These are phyloP conservation scores for Mechanitis mazaeus DNA, from an alignment of 2,888 invertebrate species.

Conservation along the genomic window DNA sequence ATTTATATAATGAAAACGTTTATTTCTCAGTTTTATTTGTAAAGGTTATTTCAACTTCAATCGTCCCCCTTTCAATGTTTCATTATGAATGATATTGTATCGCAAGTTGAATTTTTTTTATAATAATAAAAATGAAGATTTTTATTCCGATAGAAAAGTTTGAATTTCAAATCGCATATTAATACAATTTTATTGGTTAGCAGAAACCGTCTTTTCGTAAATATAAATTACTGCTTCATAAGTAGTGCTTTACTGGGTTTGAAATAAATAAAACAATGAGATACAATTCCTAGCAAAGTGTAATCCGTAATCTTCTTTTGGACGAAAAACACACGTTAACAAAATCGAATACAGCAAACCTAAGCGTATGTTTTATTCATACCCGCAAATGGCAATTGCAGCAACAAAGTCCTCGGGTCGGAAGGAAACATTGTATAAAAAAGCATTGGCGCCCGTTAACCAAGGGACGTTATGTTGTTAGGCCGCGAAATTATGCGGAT, in stretches of 20 bases:
- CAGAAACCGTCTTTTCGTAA: too few relatives aligned
- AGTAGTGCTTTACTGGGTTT: too few relatives aligned
- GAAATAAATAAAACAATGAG: background rate
- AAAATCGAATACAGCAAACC: constrained; percentile 57
- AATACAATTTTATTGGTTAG: too few relatives aligned
- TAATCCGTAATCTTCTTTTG: constrained; percentile 20
- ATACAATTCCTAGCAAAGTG: constrained; percentile 11
- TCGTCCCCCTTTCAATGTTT: constrained; percentile 11
- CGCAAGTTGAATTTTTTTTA: constrained; percentile 20
- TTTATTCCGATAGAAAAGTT: background rate
- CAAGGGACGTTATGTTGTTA: constrained; percentile 48
- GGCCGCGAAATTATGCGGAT: constrained; percentile 51
- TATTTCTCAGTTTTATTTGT: constrained; percentile 19
- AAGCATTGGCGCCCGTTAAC: constrained; percentile 43
- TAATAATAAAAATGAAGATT: constrained; percentile 1
- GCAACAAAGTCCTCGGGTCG: constrained; percentile 44
- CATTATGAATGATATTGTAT: constrained; percentile 33
- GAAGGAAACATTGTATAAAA: constrained; percentile 40
- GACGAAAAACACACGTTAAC: constrained; percentile 34
- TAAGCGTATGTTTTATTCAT: constrained; percentile 67
- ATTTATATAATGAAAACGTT: constrained; percentile 27
- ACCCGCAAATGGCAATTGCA: constrained; percentile 61
- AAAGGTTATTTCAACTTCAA: constrained; percentile 15
- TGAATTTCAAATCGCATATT: too few relatives aligned
- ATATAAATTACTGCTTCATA: too few relatives aligned